These are phyloP conservation scores for Pontoporia blainvillei DNA, from an alignment of 2,113 vertebrate genomes.

Conservation along the genomic window DNA sequence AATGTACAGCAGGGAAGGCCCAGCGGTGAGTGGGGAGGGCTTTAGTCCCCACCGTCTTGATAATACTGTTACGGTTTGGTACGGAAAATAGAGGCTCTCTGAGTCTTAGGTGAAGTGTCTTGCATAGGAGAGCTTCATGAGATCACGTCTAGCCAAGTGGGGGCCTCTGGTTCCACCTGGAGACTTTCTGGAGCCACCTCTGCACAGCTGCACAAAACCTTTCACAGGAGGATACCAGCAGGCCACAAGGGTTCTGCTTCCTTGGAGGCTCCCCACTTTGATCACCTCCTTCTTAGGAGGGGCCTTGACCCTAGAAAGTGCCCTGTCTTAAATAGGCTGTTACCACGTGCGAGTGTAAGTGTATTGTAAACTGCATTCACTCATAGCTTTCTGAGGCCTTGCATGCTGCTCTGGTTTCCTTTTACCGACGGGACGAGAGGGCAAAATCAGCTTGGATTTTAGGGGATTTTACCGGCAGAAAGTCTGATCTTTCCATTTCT, in stretches of 20 bases:
- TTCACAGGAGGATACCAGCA: too few relatives aligned
- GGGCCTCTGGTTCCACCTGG: neutral
- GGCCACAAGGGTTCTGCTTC: neutral
- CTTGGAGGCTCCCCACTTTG: neutral
- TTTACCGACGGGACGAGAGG: neutral
- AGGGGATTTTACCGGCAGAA: neutral
- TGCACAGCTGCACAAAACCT: neutral
- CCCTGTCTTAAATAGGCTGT: neutral
- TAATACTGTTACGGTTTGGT: rapidly evolving
- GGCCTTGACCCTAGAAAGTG: neutral
- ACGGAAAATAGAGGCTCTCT: neutral
- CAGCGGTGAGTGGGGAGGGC: neutral
- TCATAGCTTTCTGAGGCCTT: neutral
- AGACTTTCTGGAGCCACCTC: neutral
- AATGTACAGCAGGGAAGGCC: neutral
- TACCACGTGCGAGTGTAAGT: rapidly evolving
- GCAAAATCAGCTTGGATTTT: neutral
- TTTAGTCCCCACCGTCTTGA: neutral
- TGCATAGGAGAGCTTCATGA: neutral
- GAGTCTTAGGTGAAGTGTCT: neutral
- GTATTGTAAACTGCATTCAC: rapidly evolving
- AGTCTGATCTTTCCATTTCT: neutral
- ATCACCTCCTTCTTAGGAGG: neutral
- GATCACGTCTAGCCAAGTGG: neutral
- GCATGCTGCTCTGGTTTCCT: neutral